These are phyloP conservation scores for Orussus abietinus DNA, from an alignment of 1,140 invertebrate species.

Conservation along the genomic window DNA sequence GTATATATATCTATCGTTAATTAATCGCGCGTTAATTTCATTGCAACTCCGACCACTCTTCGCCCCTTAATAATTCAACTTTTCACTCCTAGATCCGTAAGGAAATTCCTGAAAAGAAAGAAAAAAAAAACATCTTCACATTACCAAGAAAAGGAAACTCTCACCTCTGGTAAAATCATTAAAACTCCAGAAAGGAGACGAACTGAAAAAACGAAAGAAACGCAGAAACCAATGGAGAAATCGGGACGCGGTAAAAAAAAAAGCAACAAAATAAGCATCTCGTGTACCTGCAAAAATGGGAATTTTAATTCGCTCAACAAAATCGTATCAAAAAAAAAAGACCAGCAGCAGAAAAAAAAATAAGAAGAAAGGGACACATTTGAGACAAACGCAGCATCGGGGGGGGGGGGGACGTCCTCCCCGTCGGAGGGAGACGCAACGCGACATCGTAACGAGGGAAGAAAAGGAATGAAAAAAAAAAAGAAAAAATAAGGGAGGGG, in stretches of 20 bases:
- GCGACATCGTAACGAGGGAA: conserved; percentile 20
- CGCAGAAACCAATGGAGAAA: conserved; percentile 15
- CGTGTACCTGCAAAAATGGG: conserved; percentile 40
- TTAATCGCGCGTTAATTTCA: no score
- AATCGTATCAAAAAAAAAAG: conserved; percentile 38
- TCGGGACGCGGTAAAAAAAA: conserved; percentile 14
- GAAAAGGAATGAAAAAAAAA: conserved; percentile 22
- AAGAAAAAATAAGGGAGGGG: conserved; percentile 20
- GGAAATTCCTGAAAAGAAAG: no score
- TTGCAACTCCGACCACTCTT: no score
- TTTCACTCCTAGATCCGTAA: no score
- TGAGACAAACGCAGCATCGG: no score
- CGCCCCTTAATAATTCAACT: no score
- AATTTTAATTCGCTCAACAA: conserved; percentile 43
- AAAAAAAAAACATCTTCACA: no score
- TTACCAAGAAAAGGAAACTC: conserved; percentile 13
- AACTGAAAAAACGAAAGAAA: conserved; percentile 11
- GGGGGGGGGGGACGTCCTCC: no score
- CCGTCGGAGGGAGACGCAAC: no score
- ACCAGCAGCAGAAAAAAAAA: conserved; percentile 23
- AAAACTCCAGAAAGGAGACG: conserved; percentile 8
- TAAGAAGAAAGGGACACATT: conserved; percentile 14
- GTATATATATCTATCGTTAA: no score
- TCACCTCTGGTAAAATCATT: no score
- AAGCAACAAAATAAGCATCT: conserved; percentile 20